Evolutionary conservation across 2,888 invertebrate species (phyloP), one percentile per base, ranked within the genome.

Genomic region (Pollenia amentaria): DNA sequence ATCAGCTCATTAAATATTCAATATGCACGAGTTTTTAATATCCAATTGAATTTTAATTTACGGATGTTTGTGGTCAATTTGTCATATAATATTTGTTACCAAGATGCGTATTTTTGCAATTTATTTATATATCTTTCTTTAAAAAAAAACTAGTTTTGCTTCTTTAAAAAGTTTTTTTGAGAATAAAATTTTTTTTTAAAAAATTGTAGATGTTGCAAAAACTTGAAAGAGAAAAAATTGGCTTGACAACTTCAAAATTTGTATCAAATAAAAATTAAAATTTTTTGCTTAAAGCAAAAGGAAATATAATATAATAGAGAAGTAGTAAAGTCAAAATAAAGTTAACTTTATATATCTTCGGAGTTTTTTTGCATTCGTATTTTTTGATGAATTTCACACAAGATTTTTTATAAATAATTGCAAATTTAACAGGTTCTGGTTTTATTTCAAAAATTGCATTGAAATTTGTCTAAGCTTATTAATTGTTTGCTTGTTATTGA

Each of bases 1-100:
- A 11, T 64, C 12, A 57, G 46, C 18, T 81, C 57, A 81, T 72
- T 77, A 64, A 65, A 85, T 62, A 85, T 77, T 81, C 81, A 67
- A 77, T 40, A 65, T 65, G 70, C 70, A 77, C 44, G 70, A 80
- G 76, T 67, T 76, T 79, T 70, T 55, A 67, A 62, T 53, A 55
- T 62, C 53, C 64, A 55, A 18, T 48, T 79, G 53, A 62, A 60
- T 60, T 44, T 76, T 72, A 44, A 77, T 46, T 51, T 75, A 69
- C 14, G 11, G 9, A 4, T 81, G 48, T 81, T 44, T 55, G 2
- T 18, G 10, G 38, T 44, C 4, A 14, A 18, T 77, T 44, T 44
- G 16, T 51, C 51, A 40, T 60, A 48, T 29, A 72, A 48, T 40
- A 38, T 53, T 69, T 65, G n/a, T 67, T 60, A 51, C 9, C 55